Evolutionary conservation across 2,113 vertebrate genomes (phyloP).

Genomic region (Chloebia gouldiae): DNA sequence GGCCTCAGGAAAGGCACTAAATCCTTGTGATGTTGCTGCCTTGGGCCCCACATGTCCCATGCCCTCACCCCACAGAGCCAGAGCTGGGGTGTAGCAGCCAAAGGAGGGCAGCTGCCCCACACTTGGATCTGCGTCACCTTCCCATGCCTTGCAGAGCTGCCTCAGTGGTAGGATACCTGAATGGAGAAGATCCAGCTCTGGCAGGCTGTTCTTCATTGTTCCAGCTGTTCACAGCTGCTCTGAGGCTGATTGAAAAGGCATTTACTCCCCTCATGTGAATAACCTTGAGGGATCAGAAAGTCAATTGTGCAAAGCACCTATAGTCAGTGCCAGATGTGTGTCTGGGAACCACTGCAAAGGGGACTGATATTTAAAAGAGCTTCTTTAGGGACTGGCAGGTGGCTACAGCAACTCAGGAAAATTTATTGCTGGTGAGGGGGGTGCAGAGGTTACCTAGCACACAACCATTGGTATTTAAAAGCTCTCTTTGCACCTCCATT

Average conservation of each 20-base stretch:
- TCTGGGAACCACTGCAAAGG: not conserved
- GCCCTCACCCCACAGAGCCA: fast-evolving
- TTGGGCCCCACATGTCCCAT: not conserved
- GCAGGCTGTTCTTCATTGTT: not conserved
- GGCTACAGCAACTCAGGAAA: not conserved
- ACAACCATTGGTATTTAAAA: not conserved
- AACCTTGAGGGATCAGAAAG: slow-evolving; percentile 8
- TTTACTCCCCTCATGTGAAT: not conserved
- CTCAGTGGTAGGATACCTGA: not conserved
- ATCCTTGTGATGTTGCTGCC: not conserved
- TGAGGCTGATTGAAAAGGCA: not conserved
- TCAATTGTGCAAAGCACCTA: not conserved
- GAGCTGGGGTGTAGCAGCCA: not conserved
- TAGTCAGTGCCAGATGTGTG: not conserved
- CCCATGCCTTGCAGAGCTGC: not conserved
- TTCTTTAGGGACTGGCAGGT: not conserved
- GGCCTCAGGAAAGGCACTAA: not conserved
- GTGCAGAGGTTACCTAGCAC: not conserved
- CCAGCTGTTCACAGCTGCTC: not conserved
- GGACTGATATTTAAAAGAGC: not conserved
- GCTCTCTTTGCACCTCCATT: not conserved
- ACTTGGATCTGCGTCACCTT: not conserved
- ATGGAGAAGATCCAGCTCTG: not conserved
- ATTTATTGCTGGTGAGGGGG: not conserved
- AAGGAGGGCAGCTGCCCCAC: not conserved